Base-by-base conservation (phyloP, 2,797 vertebrate genomes). In the Etheostoma nigrum region DNA sequence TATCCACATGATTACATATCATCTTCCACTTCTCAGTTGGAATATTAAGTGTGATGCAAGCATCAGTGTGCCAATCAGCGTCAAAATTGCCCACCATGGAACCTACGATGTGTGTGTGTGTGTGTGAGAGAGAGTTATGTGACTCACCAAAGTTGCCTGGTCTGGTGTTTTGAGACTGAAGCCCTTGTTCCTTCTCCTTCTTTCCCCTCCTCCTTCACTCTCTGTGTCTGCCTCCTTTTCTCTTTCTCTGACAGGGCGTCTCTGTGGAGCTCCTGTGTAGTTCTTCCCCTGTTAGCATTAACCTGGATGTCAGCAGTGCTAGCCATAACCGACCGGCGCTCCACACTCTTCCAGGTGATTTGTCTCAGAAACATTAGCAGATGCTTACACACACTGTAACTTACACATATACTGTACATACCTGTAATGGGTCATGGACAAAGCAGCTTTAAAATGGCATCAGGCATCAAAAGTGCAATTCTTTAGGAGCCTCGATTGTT, bases 251-350 rank as follows among this genome's bases (percentile, higher is more conserved):
- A 81, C 95, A 99, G 98, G 97, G 97, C 98, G n/a, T 99, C 98
- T 12, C 95, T 99, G 72, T 99, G 98, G 98, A 99, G 98, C 91
- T 99, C 98, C 81, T 99, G 98, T n/a, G 98, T 99, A 89, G 97
- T 99, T 89, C 96, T 99, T 83, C 98, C 98, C 51, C 95, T 99
- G 90, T 93, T 99, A 89, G 98, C 98, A 0, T 96, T 99, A 91
- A 99, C 98, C 83, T 99, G 98, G 98, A 99, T 99, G 98, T 99
- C 98, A 67, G 98, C 98, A 0, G 98, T 99, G 90, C 92, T 99
- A 86, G 98, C 98, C 92, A 99, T 99, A 94, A 99, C 98, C 2
- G 98, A 99, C 93, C 97, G 98, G 44, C 97, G 97, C 92, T 99
- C 98, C 85, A 96, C 97, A 72, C 96, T 99, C 87, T 99, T 99